Evolutionary conservation across 2,797 vertebrate species (phyloP), one percentile per base, ranked within the genome.

Genomic region (Distichodus sexfasciatus): DNA sequence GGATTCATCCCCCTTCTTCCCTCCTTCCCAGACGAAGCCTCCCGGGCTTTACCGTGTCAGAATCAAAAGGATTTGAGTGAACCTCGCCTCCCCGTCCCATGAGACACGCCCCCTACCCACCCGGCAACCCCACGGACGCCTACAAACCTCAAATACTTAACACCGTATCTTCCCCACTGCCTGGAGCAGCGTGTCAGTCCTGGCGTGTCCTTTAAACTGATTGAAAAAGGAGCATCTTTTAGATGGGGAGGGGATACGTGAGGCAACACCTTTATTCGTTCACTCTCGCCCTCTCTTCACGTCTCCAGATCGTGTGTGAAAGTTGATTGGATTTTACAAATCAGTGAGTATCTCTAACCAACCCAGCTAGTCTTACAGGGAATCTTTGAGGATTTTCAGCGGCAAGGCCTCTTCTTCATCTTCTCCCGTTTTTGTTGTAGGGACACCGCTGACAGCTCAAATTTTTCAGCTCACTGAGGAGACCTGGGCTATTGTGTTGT

Each of bases 161-260:
- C 8, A 58, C 68, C 79, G 6, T 19, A 84, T 80, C 79, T 84
- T 82, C 79, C 77, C 65, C 75, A 73, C 75, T 80, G 84, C 81
- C 79, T 82, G 78, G 53, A 75, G 60, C 63, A 58, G 75, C 55
- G 54, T 71, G 50, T 60, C 77, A 66, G 41, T 72, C 48, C 72
- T 70, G 36, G 36, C 66, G 75, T 63, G 41, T 51, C 64, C 76
- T 67, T 44, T 5, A 4, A 65, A 47, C 3, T 66, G 70, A 50
- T 75, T 75, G 15, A 79, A 80, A 61, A 5, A 17, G 48, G 33
- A 66, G 48, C 31, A 62, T 41, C 4, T 68, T 46, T 57, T 36
- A 55, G 17, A 12, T 51, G 29, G 19, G 14, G n/a, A n/a, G n/a
- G n/a, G n/a, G n/a, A n/a, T n/a, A n/a, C n/a, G n/a, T n/a, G n/a